Percentiles rank a stretch among this genome's conserved stretches.
Evolutionary conservation across 2,888 invertebrate genomes (phyloP).

Genomic region (Neelides folsomi): DNA sequence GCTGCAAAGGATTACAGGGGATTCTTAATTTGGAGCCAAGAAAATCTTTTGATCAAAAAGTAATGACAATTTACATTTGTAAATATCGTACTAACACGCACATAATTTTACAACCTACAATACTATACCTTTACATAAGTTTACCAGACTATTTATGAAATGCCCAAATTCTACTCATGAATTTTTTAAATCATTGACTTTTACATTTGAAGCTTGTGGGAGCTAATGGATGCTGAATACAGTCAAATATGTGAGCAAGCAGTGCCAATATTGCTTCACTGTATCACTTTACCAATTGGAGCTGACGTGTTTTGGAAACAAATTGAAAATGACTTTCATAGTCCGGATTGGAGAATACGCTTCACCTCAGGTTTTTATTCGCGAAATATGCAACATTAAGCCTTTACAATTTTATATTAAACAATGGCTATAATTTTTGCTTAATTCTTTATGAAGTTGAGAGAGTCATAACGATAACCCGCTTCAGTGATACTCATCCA

Average conservation of each 20-base stretch:
- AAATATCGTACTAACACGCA: background rate
- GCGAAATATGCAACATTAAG: background rate
- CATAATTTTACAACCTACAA: background rate
- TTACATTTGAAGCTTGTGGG: constrained; percentile 61
- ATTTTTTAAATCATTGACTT: background rate
- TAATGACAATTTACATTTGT: constrained; percentile 38
- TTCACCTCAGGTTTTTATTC: constrained; percentile 62
- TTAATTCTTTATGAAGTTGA: constrained; percentile 51
- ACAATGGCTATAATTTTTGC: background rate
- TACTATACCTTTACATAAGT: background rate
- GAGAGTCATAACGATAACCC: constrained; percentile 78
- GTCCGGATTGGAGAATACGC: constrained; percentile 70
- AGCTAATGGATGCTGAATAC: constrained; percentile 75
- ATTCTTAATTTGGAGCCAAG: constrained; percentile 91
- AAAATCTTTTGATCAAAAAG: constrained; percentile 86
- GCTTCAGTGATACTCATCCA: constrained; percentile 82
- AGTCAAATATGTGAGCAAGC: constrained; percentile 87
- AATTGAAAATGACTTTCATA: constrained; percentile 89
- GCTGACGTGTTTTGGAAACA: constrained; percentile 91
- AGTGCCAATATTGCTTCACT: constrained; percentile 85
- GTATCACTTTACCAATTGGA: constrained; percentile 83
- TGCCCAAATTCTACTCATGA: background rate
- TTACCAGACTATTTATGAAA: background rate
- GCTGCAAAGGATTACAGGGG: constrained; percentile 79
- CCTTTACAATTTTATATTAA: background rate